These are phyloP conservation scores for Merluccius polli DNA, from an alignment of 2,797 vertebrate species.

Conservation along the genomic window DNA sequence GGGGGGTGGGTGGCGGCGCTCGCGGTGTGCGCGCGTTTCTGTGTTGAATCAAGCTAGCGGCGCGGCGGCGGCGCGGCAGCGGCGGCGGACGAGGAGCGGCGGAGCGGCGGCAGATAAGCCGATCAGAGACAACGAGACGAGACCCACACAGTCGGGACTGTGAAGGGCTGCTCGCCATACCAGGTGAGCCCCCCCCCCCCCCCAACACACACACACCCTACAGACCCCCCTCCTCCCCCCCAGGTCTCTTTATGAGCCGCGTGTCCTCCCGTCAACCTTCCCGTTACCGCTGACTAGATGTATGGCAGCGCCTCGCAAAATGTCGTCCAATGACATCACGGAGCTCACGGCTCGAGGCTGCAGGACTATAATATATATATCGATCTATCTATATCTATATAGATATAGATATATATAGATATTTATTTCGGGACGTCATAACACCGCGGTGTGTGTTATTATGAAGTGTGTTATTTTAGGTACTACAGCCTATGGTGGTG, in stretches of 20 bases:
- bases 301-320: not conserved
- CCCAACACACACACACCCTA: too few species aligned
- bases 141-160: slow-evolving; percentile 53
- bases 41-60: slow-evolving; percentile 49
- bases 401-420: too few species aligned
- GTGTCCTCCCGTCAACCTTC: slow-evolving; percentile 64
- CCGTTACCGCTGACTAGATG: not conserved
- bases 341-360: not conserved
- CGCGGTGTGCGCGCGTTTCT: slow-evolving; percentile 29
- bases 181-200: slow-evolving; percentile 52
- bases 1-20: too few species aligned
- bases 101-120: slow-evolving; percentile 62
- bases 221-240: not conserved
- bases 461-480: too few species aligned
- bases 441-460: not conserved
- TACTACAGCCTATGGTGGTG: not conserved
- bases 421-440: too few species aligned
- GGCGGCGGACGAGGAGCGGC: slow-evolving; percentile 46
- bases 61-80: slow-evolving; percentile 41
- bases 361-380: too few species aligned
- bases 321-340: too few species aligned
- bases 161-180: slow-evolving; percentile 50
- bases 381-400: not conserved
- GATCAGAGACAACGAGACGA: slow-evolving; percentile 67
- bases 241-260: slow-evolving; percentile 33